Base-by-base conservation (phyloP, 2,113 vertebrate genomes). In the Uria lomvia region DNA sequence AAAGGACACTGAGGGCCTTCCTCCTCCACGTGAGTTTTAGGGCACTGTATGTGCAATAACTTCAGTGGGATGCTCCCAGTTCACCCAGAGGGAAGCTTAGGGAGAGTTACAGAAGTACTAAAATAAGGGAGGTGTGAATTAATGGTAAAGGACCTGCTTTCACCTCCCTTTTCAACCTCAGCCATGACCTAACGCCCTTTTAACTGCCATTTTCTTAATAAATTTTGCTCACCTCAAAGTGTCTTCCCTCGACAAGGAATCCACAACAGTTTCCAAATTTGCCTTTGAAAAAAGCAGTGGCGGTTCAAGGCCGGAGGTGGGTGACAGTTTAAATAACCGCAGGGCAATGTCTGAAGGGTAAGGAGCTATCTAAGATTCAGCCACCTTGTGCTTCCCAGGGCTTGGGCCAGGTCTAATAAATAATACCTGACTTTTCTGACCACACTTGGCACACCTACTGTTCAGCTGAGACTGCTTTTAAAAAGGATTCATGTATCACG, bases 31-130 rank as follows among this genome's bases (percentile, higher is more conserved):
- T 1, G 21, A n/a, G n/a, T 27, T 86, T 75, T 45, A 65, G 0
- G 1, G 15, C 13, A 27, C 15, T 2, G 3, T 49, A 5, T 1
- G 9, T 43, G 13, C 52, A 19, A 18, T 13, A 30, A n/a, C 40
- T 66, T 42, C 52, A 50, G 20, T 8, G 53, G 32, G 56, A 53
- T 5, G 14, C 47, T 73, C 77, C 58, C 52, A 49, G 2, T 53
- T 76, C 53, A 53, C 43, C 40, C 43, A 26, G 66, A 20, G 66
- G 8, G 26, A 63, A 62, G 36, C 1, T 11, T 18, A 62, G 15
- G n/a, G 24, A 81, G 45, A 63, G 27, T 66, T 59, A 88, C 0
- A 34, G 30, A 45, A 55, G 14, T 30, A 40, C 43, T 55, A 75
- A 88, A 94, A 29, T 4, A n/a, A 65, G 15, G 18, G 15, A 15